A percentile compares a stretch with the other conserved stretches of the same genome.
These are phyloP conservation scores for Callimorpha dominula DNA, from an alignment of 2,888 invertebrate species.

Conservation along the genomic window DNA sequence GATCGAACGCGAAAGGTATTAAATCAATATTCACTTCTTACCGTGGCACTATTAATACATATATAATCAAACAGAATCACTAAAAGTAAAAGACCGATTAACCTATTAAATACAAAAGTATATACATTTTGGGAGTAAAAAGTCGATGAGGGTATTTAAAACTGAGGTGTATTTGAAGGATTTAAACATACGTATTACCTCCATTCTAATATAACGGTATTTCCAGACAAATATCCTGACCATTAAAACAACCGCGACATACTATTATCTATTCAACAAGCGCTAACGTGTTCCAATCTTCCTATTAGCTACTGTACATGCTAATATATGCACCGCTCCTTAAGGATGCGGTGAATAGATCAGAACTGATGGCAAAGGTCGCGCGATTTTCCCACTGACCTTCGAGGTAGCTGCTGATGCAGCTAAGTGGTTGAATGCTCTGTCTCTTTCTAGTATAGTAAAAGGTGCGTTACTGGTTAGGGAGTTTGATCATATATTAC, in stretches of 20 bases:
- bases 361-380: constrained; percentile 56
- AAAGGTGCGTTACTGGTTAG: constrained; percentile 27
- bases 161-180: background rate
- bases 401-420: constrained; percentile 47
- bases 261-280: constrained; percentile 15
- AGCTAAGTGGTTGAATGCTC: constrained; percentile 34
- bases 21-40: too few species aligned
- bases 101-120: too few species aligned
- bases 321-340: constrained; percentile 37
- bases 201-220: background rate
- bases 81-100: too few species aligned
- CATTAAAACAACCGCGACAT: background rate
- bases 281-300: constrained; percentile 23
- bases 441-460: constrained; percentile 37
- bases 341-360: constrained; percentile 37
- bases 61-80: too few species aligned
- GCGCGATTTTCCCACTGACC: constrained; percentile 56
- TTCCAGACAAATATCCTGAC: background rate
- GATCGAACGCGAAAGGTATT: too few species aligned
- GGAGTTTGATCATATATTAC: background rate
- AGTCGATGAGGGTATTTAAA: background rate
- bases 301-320: constrained; percentile 21
- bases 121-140: too few species aligned
- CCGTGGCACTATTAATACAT: too few species aligned
- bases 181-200: background rate